phyloP scores from a whole-genome alignment of 2,113 vertebrate genomes.

The Chamaea fasciata region DNA sequence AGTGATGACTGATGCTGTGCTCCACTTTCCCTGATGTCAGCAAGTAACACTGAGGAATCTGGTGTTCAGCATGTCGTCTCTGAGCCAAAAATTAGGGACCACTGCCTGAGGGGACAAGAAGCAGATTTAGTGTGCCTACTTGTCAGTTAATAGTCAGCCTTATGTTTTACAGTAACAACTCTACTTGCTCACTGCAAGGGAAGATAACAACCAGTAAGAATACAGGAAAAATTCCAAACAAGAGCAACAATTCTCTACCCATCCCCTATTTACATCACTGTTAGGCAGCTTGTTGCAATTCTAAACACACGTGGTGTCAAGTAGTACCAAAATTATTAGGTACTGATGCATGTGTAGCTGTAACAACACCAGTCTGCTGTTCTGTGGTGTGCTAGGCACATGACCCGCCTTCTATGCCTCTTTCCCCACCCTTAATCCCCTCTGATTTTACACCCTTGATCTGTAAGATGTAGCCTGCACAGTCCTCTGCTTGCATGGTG shows the following conservation, averaged over 20 bases:
- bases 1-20: background rate
- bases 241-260: background rate
- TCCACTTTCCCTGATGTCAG: background rate
- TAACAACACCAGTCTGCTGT: background rate
- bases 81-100: slow-evolving; percentile 11
- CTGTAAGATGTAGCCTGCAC: background rate
- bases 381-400: background rate
- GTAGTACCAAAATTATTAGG: background rate
- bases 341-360: background rate
- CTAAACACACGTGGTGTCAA: background rate
- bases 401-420: background rate
- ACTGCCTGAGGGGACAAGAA: slow-evolving; percentile 45
- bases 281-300: background rate
- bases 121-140: slow-evolving; percentile 16
- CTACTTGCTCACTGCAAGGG: background rate
- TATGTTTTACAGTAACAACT: background rate
- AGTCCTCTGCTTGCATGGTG: background rate
- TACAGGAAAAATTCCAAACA: background rate
- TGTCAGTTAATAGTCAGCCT: slow-evolving; percentile 22
- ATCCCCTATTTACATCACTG: background rate
- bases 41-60: background rate
- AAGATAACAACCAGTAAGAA: background rate
- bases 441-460: background rate
- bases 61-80: background rate
- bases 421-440: background rate